Evolutionary conservation across 2,797 vertebrate genomes (phyloP).

Genomic region (Lagodon rhomboides): DNA sequence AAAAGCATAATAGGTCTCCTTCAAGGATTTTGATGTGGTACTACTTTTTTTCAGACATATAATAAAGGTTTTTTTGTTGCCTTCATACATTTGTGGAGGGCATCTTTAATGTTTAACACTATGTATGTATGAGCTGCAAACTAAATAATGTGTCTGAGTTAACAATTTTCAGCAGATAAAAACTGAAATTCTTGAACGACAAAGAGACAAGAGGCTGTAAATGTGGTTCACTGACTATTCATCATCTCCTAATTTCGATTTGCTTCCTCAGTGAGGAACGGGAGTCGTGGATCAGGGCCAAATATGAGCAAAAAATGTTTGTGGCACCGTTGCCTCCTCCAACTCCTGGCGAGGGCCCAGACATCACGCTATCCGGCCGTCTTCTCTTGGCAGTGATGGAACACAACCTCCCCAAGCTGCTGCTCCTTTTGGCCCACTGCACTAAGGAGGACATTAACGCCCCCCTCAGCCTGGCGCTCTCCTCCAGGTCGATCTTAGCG

Average conservation of each 20-base stretch:
- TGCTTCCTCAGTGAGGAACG: conserved; percentile 89
- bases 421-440: conserved; percentile 93
- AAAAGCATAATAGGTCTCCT: no score
- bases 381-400: conserved; percentile 88
- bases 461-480: conserved; percentile 72
- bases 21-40: no score
- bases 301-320: conserved; percentile 95
- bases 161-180: neutral
- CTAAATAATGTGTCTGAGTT: neutral
- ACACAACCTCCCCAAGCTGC: conserved; percentile 89
- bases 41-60: no score
- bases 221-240: conserved; percentile 14
- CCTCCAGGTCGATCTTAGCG: conserved; percentile 74
- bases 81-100: no score
- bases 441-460: conserved; percentile 90
- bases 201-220: neutral
- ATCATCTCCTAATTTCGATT: conserved; percentile 18
- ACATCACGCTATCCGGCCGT: conserved; percentile 84
- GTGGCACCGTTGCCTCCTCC: conserved; percentile 88
- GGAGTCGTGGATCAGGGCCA: conserved; percentile 94
- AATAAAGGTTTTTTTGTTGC: no score
- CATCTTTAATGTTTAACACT: neutral
- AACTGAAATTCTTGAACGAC: neutral
- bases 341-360: conserved; percentile 84
- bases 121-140: conserved; percentile 3